These are phyloP conservation scores for Cichladusa arquata DNA, from an alignment of 2,113 vertebrate genomes.

Conservation along the genomic window DNA sequence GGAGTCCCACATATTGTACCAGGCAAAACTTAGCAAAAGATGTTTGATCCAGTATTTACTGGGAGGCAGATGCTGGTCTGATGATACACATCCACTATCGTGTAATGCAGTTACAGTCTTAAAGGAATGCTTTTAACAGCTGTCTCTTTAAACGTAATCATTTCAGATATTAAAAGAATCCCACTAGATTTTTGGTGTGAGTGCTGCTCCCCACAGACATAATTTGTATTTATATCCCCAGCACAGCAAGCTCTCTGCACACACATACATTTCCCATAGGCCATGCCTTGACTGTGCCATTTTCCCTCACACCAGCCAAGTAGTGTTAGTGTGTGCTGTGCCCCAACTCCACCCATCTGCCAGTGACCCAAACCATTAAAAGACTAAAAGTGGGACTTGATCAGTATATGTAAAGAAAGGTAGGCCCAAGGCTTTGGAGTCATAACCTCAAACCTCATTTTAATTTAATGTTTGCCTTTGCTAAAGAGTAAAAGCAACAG, in stretches of 20 bases:
- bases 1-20: not conserved
- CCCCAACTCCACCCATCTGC: not conserved
- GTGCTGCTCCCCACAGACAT: not conserved
- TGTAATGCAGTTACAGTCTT: not conserved
- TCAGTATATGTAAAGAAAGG: not conserved
- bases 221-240: not conserved
- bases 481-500: not conserved
- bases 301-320: not conserved
- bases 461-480: not conserved
- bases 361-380: not conserved
- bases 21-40: not conserved
- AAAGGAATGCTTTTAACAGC: not conserved
- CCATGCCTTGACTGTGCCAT: not conserved
- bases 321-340: not conserved
- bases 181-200: not conserved
- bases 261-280: rapidly evolving
- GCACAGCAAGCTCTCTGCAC: not conserved
- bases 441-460: not conserved
- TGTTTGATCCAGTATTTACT: not conserved
- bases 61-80: not conserved
- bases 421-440: not conserved
- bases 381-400: not conserved
- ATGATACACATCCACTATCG: not conserved
- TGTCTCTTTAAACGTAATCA: not conserved
- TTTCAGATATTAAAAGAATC: not conserved